A percentile compares a stretch with the other conserved stretches of the same genome.
Conservation (phyloP, 1,140 invertebrate genomes). For the Neuroterus valhalla region DNA sequence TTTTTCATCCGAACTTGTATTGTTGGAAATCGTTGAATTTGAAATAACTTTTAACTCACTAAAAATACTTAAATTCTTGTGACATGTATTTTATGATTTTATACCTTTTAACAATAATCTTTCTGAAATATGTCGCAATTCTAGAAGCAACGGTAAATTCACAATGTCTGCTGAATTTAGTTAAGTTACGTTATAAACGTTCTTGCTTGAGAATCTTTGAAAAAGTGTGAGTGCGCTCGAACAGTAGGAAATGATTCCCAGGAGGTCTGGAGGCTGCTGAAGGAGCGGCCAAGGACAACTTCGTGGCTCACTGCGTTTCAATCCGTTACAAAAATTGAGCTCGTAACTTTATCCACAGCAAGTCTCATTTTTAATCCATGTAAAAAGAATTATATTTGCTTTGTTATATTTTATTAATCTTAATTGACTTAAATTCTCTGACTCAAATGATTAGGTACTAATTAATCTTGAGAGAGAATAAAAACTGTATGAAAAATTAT, state of each 20-base stretch:
- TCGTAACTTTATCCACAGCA: conserved; percentile 37
- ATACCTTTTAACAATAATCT: background rate
- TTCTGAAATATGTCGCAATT: conserved; percentile 12
- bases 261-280: conserved; percentile 49
- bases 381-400: background rate
- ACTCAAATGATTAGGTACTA: background rate
- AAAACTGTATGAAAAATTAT: no score
- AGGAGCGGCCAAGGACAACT: conserved; percentile 63
- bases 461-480: no score
- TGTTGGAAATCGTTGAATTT: no score
- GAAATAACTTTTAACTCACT: no score
- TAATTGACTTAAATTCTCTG: background rate
- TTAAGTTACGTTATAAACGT: conserved; percentile 19
- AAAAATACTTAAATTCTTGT: background rate
- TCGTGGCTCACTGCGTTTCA: conserved; percentile 56
- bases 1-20: no score
- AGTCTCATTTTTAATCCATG: background rate
- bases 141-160: conserved; percentile 6
- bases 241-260: conserved; percentile 57
- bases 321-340: conserved; percentile 49
- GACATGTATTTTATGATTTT: background rate
- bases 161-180: conserved; percentile 12
- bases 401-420: background rate
- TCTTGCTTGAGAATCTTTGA: conserved; percentile 22
- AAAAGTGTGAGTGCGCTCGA: conserved; percentile 31